phyloP scores from a whole-genome alignment of 2,113 vertebrate genomes.

The Vanacampus margaritifer region DNA sequence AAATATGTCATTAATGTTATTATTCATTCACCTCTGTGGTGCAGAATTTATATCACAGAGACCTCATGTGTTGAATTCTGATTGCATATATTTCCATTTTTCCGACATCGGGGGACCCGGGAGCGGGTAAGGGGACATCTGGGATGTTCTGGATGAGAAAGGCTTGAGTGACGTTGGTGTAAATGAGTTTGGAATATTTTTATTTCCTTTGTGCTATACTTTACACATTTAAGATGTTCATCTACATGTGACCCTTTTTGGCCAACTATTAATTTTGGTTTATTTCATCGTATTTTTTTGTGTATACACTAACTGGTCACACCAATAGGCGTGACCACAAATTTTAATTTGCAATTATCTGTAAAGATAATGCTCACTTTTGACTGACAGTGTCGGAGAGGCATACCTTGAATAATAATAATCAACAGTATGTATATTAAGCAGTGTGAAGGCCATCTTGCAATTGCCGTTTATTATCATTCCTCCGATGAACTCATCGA shows the following conservation, averaged over 20 bases:
- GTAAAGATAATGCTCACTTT: neutral
- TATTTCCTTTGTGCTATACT: slow-evolving; percentile 14
- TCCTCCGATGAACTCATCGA: neutral
- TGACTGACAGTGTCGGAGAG: neutral
- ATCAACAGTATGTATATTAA: neutral
- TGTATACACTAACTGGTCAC: neutral
- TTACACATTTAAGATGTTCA: neutral
- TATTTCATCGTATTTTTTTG: neutral
- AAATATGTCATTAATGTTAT: slow-evolving; percentile 73
- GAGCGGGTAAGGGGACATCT: slow-evolving; percentile 20
- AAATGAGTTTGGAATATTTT: slow-evolving; percentile 16
- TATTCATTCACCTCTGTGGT: slow-evolving; percentile 68
- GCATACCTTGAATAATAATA: neutral
- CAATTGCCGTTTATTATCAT: neutral
- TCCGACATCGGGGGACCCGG: slow-evolving; percentile 39
- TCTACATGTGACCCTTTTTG: slow-evolving; percentile 3
- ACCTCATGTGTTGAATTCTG: slow-evolving; percentile 64
- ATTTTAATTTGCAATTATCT: no score
- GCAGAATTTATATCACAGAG: slow-evolving; percentile 67
- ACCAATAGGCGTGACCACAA: neutral
- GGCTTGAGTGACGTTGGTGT: slow-evolving; percentile 26
- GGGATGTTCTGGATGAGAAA: slow-evolving; percentile 30
- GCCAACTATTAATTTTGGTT: neutral
- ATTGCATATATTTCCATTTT: slow-evolving; percentile 63
- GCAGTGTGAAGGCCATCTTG: neutral